These are phyloP conservation scores for Exocentrus adspersus DNA, from an alignment of 2,888 invertebrate genomes.

Conservation along the genomic window DNA sequence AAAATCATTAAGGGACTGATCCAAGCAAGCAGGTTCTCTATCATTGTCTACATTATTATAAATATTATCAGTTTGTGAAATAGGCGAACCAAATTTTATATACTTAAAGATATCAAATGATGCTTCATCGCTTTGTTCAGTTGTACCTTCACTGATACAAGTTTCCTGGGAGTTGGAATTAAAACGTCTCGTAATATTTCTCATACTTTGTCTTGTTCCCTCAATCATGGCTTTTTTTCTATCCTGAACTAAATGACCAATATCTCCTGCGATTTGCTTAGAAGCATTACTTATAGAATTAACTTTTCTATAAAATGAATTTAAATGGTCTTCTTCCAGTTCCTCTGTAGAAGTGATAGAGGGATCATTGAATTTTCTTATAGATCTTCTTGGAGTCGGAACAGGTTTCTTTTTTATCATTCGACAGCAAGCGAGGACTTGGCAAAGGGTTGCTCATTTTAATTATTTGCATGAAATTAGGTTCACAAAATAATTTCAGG, in stretches of 20 bases:
- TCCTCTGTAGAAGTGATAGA: conserved; percentile 22
- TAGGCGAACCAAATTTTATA: conserved; percentile 53
- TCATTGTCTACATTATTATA: conserved; percentile 55
- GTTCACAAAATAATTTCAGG: too few species aligned
- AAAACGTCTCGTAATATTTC: conserved; percentile 58
- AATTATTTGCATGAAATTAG: too few species aligned
- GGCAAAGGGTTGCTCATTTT: conserved; percentile 54
- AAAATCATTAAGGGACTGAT: conserved; percentile 51
- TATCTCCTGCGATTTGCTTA: conserved; percentile 67
- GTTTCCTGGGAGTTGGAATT: conserved; percentile 49
- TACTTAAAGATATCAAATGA: conserved; percentile 67
- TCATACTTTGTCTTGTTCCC: conserved; percentile 67
- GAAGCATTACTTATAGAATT: conserved; percentile 67
- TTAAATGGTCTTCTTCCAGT: conserved; percentile 38
- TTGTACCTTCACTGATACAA: conserved; percentile 34
- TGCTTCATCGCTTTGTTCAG: conserved; percentile 46
- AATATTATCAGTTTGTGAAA: conserved; percentile 46
- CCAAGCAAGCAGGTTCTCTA: conserved; percentile 36
- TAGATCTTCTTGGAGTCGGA: conserved; percentile 67
- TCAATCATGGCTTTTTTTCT: conserved; percentile 72
- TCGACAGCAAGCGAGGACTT: conserved; percentile 55
- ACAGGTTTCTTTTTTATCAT: conserved; percentile 64
- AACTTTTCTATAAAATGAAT: conserved; percentile 59
- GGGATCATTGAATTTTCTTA: conserved; percentile 38
- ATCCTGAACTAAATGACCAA: conserved; percentile 67